A percentile compares a stretch with the other conserved stretches of the same genome.
These are phyloP conservation scores for Phenganax subtilis DNA, from an alignment of 92 coral and sea anemone genomes.

Conservation along the genomic window DNA sequence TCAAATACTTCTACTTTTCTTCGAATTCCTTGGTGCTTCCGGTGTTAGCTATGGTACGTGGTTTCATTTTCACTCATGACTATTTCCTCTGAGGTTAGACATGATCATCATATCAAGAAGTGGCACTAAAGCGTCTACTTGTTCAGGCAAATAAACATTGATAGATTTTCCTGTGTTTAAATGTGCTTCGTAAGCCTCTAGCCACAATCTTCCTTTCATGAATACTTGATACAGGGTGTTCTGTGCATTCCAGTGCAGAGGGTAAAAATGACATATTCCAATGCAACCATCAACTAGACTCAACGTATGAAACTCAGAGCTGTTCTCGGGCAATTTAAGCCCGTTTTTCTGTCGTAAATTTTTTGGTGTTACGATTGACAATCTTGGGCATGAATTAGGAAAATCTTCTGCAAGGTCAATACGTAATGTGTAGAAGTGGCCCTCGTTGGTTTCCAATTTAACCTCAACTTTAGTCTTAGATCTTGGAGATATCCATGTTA, in stretches of 20 bases:
- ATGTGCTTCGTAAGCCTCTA: conserved; percentile 48
- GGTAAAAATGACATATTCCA: conserved; percentile 42
- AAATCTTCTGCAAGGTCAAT: background rate
- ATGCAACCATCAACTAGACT: conserved; percentile 36
- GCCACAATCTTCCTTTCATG: conserved; percentile 48
- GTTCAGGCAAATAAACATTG: conserved; percentile 29
- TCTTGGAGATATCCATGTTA: conserved; percentile 13
- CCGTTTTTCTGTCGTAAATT: conserved; percentile 19
- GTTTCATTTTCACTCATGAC: background rate
- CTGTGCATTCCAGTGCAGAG: conserved; percentile 29
- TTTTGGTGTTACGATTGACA: conserved; percentile 4
- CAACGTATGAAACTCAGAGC: conserved; percentile 20
- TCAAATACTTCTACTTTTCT: too few species aligned
- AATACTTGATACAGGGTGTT: conserved; percentile 43
- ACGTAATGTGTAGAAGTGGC: background rate
- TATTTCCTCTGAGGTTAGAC: background rate
- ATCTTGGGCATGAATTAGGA: conserved; percentile 6
- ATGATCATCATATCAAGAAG: background rate
- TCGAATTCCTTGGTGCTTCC: too few species aligned
- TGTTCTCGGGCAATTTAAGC: background rate
- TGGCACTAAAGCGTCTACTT: background rate
- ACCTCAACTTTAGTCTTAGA: background rate
- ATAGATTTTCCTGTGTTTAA: conserved; percentile 42
- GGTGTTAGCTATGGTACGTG: background rate
- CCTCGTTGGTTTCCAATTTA: background rate